Base-by-base conservation (phyloP, 1,140 invertebrate species). In the Heliothis subflexa region DNA sequence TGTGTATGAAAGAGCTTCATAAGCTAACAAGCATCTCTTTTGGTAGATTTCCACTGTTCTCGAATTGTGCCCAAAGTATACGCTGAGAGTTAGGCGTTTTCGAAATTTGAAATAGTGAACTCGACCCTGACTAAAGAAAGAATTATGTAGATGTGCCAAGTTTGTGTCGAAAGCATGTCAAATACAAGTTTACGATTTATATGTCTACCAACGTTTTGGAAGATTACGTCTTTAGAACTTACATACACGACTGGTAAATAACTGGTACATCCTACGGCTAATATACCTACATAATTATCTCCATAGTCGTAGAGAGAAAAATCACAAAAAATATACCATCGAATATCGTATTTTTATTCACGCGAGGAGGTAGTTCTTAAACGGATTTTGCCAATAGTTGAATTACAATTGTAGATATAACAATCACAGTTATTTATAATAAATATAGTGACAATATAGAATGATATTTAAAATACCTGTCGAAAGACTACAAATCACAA, bases 401-500 rank as follows among this genome's bases (percentile, higher is more conserved):
- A 85, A 85, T 79, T 84, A 83, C 49, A 80, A 75, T 75, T 33
- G 78, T 78, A 76, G 73, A 74, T 77, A 82, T 85, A 86, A 86
- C 85, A 86, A 90, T 89, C 85, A 89, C 86, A 89, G 88, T 84
- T 86, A 83, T 72, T 73, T 75, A 74, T 61, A 73, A 73, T 66
- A 70, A 78, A 74, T 79, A 78, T 78, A 84, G 71, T 84, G 79
- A 88, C 82, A 87, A 83, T 85, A 86, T 81, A 89, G 78, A 77
- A 83, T 85, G 81, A 87, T 85, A 82, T 81, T 88, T 78, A 89
- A 91, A 91, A 91, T 79, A 85, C 80, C 82, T 87, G 81, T 92
- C 86, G 79, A 92, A 93, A 92, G 81, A 89, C 86, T 87, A 89
- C 86, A 86, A 89, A 87, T 92, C 88, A 92, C 88, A 93, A 92